These are phyloP conservation scores for Bufo bufo DNA, from an alignment of 2,113 vertebrate genomes.

Conservation along the genomic window DNA sequence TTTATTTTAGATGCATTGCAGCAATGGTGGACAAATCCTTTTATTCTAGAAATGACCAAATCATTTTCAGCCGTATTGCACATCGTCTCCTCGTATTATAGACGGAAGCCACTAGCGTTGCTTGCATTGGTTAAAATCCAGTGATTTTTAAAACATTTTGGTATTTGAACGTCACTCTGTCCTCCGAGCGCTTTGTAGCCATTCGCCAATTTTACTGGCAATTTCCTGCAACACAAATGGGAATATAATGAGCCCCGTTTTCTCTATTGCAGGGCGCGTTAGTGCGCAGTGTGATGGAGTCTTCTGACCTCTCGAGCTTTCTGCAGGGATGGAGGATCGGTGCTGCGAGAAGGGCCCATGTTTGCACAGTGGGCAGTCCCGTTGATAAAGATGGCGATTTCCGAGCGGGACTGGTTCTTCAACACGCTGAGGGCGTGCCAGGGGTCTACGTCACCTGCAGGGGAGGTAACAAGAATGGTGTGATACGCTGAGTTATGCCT, in stretches of 20 bases:
- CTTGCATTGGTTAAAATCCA: neutral
- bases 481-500: too few species aligned
- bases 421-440: constrained; percentile 75
- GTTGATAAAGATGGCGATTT: constrained; percentile 68
- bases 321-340: constrained; percentile 66
- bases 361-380: constrained; percentile 75
- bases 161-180: neutral
- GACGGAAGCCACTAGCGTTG: neutral
- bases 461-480: too few species aligned
- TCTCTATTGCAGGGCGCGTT: neutral
- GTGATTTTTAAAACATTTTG: neutral
- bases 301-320: constrained; percentile 68
- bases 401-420: constrained; percentile 57
- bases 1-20: neutral
- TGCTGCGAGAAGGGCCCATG: constrained; percentile 62
- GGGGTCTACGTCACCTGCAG: constrained; percentile 73
- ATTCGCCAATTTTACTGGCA: constrained; percentile 65
- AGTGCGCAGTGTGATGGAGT: neutral
- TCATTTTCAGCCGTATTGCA: constrained; percentile 1
- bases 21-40: neutral
- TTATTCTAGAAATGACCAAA: neutral
- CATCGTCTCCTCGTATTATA: neutral
- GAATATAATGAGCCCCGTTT: neutral
- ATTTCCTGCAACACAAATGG: constrained; percentile 65
- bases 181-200: constrained; percentile 68